Evolutionary conservation across 2,888 invertebrate genomes (phyloP), one percentile per base, ranked within the genome.

Genomic region (Cephonodes hylas): DNA sequence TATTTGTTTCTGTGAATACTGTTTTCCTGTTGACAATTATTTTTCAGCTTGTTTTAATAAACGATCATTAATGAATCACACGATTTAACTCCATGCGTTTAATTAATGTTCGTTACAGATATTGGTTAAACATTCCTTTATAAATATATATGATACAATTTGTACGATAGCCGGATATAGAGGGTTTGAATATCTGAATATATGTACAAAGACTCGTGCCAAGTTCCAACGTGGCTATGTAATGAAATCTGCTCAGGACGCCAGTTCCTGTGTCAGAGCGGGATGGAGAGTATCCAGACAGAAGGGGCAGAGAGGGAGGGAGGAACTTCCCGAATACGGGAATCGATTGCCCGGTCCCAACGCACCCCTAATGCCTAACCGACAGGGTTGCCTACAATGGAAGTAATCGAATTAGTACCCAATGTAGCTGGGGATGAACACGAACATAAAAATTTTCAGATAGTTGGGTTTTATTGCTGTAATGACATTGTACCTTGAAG

Each of bases 291-390:
- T 56, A 60, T 60, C 62, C 66, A 72, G 71, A 67, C 75, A 65
- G 64, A 64, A 63, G 74, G 66, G 83, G 58, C 62, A 65, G 85
- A 87, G 70, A 78, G 83, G 71, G 87, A 80, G 68, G 65, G 68
- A 76, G 66, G 66, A 67, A 80, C 79, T 83, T 84, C 82, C 89
- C 83, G 84, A 88, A 88, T 88, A 80, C 79, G 74, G 68, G 77
- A 85, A 91, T 91, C 90, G 90, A 91, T 91, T 87, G 85, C 74
- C 81, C 68, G 77, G 76, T 80, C 44, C 53, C 73, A 64, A 68
- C 77, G 74, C 86, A 84, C 88, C 87, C 89, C 82, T 83, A 80
- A 84, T 83, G 74, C 77, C 81, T 81, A 82, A 80, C 75, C 69
- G 74, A 66, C 77, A 83, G 84, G 86, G 86, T 66, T 84, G 84